Percentiles rank a stretch among this genome's conserved stretches.
These are phyloP conservation scores for Oithona nana DNA, from an alignment of 2,888 invertebrate genomes.

Conservation along the genomic window DNA sequence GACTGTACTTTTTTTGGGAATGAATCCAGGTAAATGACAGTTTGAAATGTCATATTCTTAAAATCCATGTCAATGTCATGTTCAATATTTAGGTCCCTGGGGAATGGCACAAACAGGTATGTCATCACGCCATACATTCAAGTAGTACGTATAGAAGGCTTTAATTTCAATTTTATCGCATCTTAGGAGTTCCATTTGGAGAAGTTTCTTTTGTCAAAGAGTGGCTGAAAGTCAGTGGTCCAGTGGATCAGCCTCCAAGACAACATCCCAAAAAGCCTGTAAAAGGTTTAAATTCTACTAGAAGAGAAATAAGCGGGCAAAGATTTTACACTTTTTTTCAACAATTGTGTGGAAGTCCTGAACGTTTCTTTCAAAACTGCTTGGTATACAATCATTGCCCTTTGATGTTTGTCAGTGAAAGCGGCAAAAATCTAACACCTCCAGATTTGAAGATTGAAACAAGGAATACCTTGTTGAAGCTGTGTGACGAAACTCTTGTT, in stretches of 20 bases:
- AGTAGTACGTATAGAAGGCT: no score
- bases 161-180: no score
- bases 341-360: background rate
- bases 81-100: no score
- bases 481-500: background rate
- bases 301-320: background rate
- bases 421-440: background rate
- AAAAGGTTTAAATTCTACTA: background rate
- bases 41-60: no score
- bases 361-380: background rate
- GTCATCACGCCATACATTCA: no score
- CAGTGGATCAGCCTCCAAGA: background rate
- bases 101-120: background rate
- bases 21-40: no score
- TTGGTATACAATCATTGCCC: background rate
- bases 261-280: background rate
- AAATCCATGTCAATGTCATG: no score
- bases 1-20: background rate
- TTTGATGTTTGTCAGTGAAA: background rate
- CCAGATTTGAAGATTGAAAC: background rate
- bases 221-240: background rate
- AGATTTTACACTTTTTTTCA: background rate
- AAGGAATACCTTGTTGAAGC: background rate
- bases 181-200: background rate
- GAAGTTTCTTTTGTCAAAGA: background rate